Evolutionary conservation across 2,888 invertebrate genomes (phyloP), one percentile per base, ranked within the genome.

Genomic region (Elgonia sp.): DNA sequence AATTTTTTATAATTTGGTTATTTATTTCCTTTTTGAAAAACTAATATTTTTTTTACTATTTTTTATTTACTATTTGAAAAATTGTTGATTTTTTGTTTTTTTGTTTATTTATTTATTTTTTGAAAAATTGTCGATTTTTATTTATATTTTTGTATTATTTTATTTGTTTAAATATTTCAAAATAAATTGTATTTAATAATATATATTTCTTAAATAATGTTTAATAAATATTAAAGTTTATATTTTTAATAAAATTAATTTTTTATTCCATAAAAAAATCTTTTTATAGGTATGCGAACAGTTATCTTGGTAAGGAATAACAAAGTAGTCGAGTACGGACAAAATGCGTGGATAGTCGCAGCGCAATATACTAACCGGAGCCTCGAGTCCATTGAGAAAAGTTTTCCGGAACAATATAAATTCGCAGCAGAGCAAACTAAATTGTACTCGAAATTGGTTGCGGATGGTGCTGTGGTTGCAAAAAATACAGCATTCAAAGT

Each of bases 361-460:
- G 95, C 96, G 89, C 95, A 96, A 0, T 96, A 96, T 42, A 95
- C 96, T 16, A 96, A 96, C 0, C 95, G 96, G 89, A 96, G 96
- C 4, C 96, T 97, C 92, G 95, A 96, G 80, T 96, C 96, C 95
- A 94, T 97, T 37, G 97, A 97, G 91, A 95, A 96, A 39, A 96
- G 96, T 92, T 96, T 96, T 40, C 97, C 97, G 0, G 95, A 96
- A 55, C 97, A 97, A 93, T 96, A 96, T 89, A 95, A 95, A 50
- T 95, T 95, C 69, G 95, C 95, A 0, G 94, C 95, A 0, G 96
- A 96, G 83, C 93, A 95, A 69, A 94, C 96, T 62, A 95, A 95
- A 89, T 97, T 97, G 0, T 97, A 97, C 91, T 92, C 95, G 1
- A 95, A 96, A 91, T 95, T 97, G 18, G 94, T 95, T 0, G 95